phyloP scores from a whole-genome alignment of 2,113 vertebrate species.

The Thoracochromis brauschi region DNA sequence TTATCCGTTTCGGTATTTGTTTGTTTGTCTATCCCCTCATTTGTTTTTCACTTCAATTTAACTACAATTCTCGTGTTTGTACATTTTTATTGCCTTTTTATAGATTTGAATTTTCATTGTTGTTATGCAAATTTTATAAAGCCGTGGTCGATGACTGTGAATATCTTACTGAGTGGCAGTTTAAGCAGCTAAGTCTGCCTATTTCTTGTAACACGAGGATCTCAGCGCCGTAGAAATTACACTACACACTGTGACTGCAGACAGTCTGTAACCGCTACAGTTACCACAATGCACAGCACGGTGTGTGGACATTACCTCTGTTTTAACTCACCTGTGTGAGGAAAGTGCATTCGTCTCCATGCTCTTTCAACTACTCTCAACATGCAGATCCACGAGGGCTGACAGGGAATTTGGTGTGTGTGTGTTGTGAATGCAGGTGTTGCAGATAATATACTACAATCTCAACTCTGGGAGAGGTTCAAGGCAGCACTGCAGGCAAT shows the following conservation, averaged over 20 bases:
- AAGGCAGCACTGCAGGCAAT: constrained; percentile 13
- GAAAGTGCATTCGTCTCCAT: background rate
- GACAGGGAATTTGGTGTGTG: background rate
- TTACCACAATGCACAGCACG: background rate
- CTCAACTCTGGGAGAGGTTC: constrained; percentile 1
- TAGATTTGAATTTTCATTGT: constrained; percentile 4
- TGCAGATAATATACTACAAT: constrained; percentile 16
- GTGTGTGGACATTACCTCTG: background rate
- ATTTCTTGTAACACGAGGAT: background rate
- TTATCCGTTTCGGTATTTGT: background rate
- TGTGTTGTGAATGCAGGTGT: constrained; percentile 25
- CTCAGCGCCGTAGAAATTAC: background rate
- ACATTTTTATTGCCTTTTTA: background rate
- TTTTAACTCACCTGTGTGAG: background rate
- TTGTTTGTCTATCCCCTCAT: background rate
- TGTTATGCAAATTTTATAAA: background rate
- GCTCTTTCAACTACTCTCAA: background rate
- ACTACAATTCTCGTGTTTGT: background rate
- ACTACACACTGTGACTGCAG: background rate
- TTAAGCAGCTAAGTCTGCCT: constrained; percentile 1
- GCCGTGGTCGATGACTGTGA: background rate
- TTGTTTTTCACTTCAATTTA: background rate
- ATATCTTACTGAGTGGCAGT: background rate
- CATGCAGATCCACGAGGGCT: background rate
- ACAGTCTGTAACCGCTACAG: background rate